Evolutionary conservation across 2,888 invertebrate species (phyloP).

Genomic region (Belgica antarctica): DNA sequence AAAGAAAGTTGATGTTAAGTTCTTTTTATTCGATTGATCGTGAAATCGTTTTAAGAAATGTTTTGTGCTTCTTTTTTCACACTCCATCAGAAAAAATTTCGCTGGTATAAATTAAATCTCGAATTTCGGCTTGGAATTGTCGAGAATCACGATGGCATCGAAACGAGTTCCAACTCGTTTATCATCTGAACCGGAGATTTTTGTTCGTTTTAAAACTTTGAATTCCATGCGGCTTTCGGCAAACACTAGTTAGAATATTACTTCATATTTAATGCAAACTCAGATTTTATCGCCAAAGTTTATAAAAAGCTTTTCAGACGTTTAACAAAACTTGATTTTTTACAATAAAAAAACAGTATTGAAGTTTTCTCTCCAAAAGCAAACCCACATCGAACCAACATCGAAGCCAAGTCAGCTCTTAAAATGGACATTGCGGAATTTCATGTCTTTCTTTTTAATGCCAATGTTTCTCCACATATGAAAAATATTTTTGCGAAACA

Average conservation of each 20-base stretch:
- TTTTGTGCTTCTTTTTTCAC: no score
- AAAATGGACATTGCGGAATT: constrained; percentile 27
- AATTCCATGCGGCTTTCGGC: no score
- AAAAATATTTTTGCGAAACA: no score
- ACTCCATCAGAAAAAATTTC: neutral
- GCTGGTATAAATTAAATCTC: neutral
- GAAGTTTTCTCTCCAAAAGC: neutral
- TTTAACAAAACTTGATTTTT: neutral
- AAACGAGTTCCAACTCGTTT: neutral
- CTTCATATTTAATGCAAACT: no score
- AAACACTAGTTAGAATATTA: no score
- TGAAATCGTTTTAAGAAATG: neutral
- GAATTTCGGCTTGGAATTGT: neutral
- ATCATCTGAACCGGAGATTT: neutral
- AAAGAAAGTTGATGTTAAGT: neutral
- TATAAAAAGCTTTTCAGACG: neutral
- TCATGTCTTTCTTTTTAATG: neutral
- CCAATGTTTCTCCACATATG: no score
- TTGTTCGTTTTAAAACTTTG: no score
- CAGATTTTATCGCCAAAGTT: no score
- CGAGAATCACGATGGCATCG: neutral
- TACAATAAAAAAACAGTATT: neutral
- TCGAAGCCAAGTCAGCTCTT: neutral
- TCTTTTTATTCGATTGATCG: neutral
- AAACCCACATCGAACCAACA: neutral